Conservation (phyloP, 2,888 invertebrate species). For the Drosophila hamatofila region DNA sequence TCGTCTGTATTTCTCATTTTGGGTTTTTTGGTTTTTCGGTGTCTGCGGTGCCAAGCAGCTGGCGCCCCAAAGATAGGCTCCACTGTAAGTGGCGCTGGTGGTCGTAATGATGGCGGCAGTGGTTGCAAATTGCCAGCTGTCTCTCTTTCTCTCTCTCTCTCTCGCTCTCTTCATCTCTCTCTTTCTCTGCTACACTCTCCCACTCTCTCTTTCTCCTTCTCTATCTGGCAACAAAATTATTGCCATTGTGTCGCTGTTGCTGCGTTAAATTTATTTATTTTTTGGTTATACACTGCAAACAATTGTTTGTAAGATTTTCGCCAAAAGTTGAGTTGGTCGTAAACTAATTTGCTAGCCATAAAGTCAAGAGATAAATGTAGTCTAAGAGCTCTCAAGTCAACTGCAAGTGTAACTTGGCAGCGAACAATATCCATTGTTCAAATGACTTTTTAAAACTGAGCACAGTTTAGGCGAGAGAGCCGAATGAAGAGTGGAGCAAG, state of each 20-base stretch:
- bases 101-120: slow-evolving; percentile 58
- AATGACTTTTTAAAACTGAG: background rate
- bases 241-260: slow-evolving; percentile 53
- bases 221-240: slow-evolving; percentile 48
- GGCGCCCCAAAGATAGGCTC: slow-evolving; percentile 35
- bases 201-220: background rate
- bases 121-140: slow-evolving; percentile 69
- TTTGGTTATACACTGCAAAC: slow-evolving; percentile 40
- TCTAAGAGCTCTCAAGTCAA: background rate
- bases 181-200: background rate
- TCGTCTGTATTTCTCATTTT: slow-evolving; percentile 47
- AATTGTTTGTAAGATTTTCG: slow-evolving; percentile 9
- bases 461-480: background rate
- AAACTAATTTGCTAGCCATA: slow-evolving; percentile 17
- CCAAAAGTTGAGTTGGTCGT: background rate
- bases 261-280: slow-evolving; percentile 39
- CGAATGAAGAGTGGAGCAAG: background rate
- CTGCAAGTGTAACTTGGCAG: background rate
- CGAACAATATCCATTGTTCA: background rate
- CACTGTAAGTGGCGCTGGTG: slow-evolving; percentile 31
- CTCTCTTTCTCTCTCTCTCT: slow-evolving; percentile 1
- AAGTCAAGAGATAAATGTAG: slow-evolving; percentile 15
- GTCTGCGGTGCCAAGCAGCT: slow-evolving; percentile 57
- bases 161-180: background rate
- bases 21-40: slow-evolving; percentile 51